Evolutionary conservation across 2,113 vertebrate genomes (phyloP).

Genomic region (Rhinopithecus roxellana): DNA sequence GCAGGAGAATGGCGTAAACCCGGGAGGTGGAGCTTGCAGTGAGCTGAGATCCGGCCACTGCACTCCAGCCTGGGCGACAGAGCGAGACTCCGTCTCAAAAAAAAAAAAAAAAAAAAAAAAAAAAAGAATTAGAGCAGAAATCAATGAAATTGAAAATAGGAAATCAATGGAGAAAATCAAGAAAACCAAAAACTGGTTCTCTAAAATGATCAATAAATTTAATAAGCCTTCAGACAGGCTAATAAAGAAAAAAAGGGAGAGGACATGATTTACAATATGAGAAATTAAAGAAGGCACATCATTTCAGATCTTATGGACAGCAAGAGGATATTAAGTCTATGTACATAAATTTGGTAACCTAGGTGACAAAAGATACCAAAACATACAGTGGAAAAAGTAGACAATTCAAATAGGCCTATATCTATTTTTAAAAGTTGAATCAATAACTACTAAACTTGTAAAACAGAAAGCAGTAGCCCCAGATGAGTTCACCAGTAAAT

Average conservation of each 20-base stretch:
- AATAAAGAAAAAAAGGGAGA: background rate
- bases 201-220: background rate
- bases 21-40: too few species aligned
- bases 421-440: background rate
- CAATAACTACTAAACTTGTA: background rate
- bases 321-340: background rate
- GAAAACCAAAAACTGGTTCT: background rate
- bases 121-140: background rate
- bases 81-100: too few species aligned
- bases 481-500: background rate
- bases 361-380: background rate
- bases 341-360: background rate
- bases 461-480: background rate
- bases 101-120: too few species aligned
- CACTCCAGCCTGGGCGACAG: too few species aligned
- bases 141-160: background rate
- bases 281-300: background rate
- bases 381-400: background rate
- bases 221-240: background rate
- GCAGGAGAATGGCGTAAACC: too few species aligned
- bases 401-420: background rate
- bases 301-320: background rate
- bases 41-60: too few species aligned
- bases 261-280: background rate
- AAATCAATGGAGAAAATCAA: background rate